These are phyloP conservation scores for Paramuricea clavata DNA, from an alignment of 92 coral and sea anemone genomes.

Conservation along the genomic window DNA sequence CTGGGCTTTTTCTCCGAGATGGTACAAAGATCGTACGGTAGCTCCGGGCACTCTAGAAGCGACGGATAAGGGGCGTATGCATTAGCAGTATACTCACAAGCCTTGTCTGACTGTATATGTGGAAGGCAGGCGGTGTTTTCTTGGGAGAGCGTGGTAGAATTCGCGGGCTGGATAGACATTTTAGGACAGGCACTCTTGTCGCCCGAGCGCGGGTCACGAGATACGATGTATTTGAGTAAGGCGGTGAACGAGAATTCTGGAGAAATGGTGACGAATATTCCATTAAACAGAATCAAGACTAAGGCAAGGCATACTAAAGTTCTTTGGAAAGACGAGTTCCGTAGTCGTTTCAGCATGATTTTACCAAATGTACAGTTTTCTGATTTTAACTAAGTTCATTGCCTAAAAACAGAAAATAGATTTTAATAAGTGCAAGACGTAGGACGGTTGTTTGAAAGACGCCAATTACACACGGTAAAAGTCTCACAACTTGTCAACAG, in stretches of 20 bases:
- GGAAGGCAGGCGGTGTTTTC: constrained; percentile 8
- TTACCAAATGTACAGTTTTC: too few relatives aligned
- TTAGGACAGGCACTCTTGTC: background rate
- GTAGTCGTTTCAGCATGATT: background rate
- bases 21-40: constrained; percentile 13
- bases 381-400: background rate
- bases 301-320: background rate
- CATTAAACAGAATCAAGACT: background rate
- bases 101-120: background rate
- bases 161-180: constrained; percentile 21
- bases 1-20: background rate
- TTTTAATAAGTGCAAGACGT: too few relatives aligned
- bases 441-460: too few relatives aligned
- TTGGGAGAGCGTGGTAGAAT: background rate
- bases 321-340: background rate
- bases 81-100: background rate
- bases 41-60: constrained; percentile 2
- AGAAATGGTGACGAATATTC: background rate
- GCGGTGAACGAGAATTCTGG: constrained; percentile 1
- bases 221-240: background rate
- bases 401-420: background rate
- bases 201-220: background rate
- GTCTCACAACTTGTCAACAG: too few relatives aligned
- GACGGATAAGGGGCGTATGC: constrained; percentile 2
- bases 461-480: too few relatives aligned